A percentile compares a stretch with the other conserved stretches of the same genome.
Evolutionary conservation across 2,888 invertebrate species (phyloP).

Genomic region (Subacronicta megacephala): DNA sequence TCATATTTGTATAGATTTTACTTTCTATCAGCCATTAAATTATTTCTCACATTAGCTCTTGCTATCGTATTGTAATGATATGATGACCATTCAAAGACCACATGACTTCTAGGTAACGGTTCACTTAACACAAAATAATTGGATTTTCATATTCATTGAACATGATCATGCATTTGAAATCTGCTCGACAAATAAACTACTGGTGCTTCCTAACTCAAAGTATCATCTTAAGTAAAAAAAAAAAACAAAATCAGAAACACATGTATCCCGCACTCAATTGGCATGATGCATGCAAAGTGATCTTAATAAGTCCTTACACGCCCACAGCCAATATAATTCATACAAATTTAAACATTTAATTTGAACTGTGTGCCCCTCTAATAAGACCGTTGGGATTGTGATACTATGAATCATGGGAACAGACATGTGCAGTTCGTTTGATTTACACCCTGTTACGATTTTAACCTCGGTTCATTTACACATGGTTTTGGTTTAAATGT

Average conservation of each 20-base stretch:
- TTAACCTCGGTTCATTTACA: slow-evolving; percentile 76
- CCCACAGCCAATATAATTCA: slow-evolving; percentile 6
- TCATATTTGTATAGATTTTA: too few species aligned
- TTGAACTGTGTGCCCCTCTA: slow-evolving; percentile 29
- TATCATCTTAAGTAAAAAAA: slow-evolving; percentile 27
- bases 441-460: slow-evolving; percentile 74
- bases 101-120: too few species aligned
- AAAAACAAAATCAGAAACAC: slow-evolving; percentile 39
- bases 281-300: slow-evolving; percentile 62
- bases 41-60: too few species aligned
- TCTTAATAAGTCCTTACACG: slow-evolving; percentile 60
- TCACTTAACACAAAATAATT: too few species aligned
- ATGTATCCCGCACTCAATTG: slow-evolving; percentile 58
- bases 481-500: slow-evolving; percentile 58
- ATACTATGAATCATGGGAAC: slow-evolving; percentile 68
- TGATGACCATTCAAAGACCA: too few species aligned
- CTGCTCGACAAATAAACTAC: slow-evolving; percentile 20
- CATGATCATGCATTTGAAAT: slow-evolving; percentile 1
- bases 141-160: not conserved
- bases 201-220: slow-evolving; percentile 20
- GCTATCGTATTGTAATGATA: too few species aligned
- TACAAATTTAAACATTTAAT: slow-evolving; percentile 14
- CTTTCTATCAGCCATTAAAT: too few species aligned
- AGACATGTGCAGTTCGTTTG: slow-evolving; percentile 64
- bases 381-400: slow-evolving; percentile 28